Evolutionary conservation across 2,888 invertebrate species (phyloP).

Genomic region (Perizoma affinitatum): DNA sequence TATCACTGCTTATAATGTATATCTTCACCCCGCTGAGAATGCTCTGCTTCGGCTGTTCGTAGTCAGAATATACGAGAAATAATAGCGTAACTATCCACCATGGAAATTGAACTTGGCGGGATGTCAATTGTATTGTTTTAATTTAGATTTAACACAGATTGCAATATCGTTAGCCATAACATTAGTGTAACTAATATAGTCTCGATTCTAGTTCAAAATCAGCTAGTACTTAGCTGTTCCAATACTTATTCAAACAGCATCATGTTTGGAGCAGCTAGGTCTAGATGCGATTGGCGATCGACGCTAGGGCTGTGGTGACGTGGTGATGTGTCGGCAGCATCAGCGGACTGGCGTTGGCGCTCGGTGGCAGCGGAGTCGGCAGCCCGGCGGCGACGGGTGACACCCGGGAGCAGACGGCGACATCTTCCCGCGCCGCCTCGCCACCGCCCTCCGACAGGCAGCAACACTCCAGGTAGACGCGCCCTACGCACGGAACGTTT

Average conservation of each 20-base stretch:
- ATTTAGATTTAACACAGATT: constrained; percentile 49
- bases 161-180: constrained; percentile 35
- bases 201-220: constrained; percentile 58
- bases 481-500: constrained; percentile 74
- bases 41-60: constrained; percentile 78
- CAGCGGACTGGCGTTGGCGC: constrained; percentile 84
- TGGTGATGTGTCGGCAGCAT: constrained; percentile 84
- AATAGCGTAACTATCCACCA: constrained; percentile 40
- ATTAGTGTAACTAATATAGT: constrained; percentile 48
- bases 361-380: constrained; percentile 77
- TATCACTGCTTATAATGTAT: constrained; percentile 77
- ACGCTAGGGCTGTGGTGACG: constrained; percentile 80
- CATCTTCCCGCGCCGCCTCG: constrained; percentile 75
- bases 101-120: constrained; percentile 64
- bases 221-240: constrained; percentile 74
- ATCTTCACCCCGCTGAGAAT: constrained; percentile 82
- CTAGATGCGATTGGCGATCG: constrained; percentile 49
- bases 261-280: constrained; percentile 73
- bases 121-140: constrained; percentile 53
- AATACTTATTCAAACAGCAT: constrained; percentile 38
- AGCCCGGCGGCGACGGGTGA: constrained; percentile 65
- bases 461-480: constrained; percentile 81
- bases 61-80: constrained; percentile 46
- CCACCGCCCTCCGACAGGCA: constrained; percentile 77
- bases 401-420: constrained; percentile 68